Base-by-base conservation (phyloP, 2,113 vertebrate genomes). In the Phalacrocorax brasilianus region DNA sequence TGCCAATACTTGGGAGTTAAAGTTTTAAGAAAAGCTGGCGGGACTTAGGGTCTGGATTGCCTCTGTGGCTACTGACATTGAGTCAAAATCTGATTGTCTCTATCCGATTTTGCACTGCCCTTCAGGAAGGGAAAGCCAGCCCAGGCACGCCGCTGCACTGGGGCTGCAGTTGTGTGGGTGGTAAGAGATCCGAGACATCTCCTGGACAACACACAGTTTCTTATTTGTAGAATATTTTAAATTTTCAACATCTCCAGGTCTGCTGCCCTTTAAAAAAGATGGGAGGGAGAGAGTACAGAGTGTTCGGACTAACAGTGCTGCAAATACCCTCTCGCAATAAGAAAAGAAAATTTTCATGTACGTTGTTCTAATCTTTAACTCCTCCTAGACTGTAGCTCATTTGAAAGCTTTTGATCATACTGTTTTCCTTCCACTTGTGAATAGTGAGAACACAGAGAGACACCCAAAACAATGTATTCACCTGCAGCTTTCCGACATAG, bases 391-490 rank as follows among this genome's bases (percentile, higher is more conserved):
- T 61, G 71, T 50, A 88, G 81, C 55, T 85, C 50, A 6, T 79
- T 76, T 88, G 53, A 38, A 62, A 73, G 42, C 63, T 90, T 88
- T 68, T 6, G 9, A 24, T 91, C 55, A 8, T 45, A 0, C 42
- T 59, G 0, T 73, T 93, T 91, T 24, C 32, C 28, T 74, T 63
- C 70, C 20, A 24, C 45, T 89, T 82, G 71, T 52, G 78, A 83
- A 23, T 47, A 45, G 30, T 47, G 67, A 72, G 49, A 77, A 65
- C 52, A 53, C n/a, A 49, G 22, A 50, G 77, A 17, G 32, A 53
- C 6, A 5, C 32, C n/a, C 32, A 32, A 38, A 56, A 2, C 35
- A 14, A 4, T 0, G 1, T 24, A 24, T 76, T 88, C 10, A 6
- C 40, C 19, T 32, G 50, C 59, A 70, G 15, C 40, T 65, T 85